phyloP scores from a whole-genome alignment of 2,797 vertebrate genomes.

The Danio kyathit region DNA sequence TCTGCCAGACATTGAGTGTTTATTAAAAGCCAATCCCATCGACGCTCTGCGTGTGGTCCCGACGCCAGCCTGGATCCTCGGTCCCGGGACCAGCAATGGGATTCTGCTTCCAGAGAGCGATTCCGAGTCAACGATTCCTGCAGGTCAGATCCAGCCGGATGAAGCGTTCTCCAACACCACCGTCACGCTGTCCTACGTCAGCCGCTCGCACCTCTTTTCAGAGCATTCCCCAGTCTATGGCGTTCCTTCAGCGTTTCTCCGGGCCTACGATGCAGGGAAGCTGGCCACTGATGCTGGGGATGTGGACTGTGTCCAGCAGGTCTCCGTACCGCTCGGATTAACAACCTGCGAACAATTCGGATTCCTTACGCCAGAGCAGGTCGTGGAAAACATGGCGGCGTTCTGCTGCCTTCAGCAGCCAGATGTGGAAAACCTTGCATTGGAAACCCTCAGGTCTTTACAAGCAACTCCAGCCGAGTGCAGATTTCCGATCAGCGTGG shows the following conservation, averaged over 20 bases:
- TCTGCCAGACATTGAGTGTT: slow-evolving; percentile 70
- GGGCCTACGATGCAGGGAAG: slow-evolving; percentile 68
- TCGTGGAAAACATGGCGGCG: slow-evolving; percentile 58
- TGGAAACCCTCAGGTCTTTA: slow-evolving; percentile 52
- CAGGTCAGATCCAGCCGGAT: slow-evolving; percentile 77
- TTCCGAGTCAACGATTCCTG: slow-evolving; percentile 66
- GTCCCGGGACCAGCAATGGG: slow-evolving; percentile 64
- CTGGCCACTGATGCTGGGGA: slow-evolving; percentile 61
- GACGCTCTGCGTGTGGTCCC: slow-evolving; percentile 70
- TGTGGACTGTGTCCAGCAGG: slow-evolving; percentile 66
- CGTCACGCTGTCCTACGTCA: slow-evolving; percentile 85
- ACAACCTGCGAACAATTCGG: slow-evolving; percentile 66
- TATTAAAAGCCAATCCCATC: slow-evolving; percentile 66
- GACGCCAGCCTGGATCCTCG: slow-evolving; percentile 72
- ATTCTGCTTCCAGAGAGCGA: slow-evolving; percentile 67
- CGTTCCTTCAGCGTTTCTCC: slow-evolving; percentile 71
- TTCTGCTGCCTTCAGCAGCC: slow-evolving; percentile 57
- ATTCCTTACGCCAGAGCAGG: slow-evolving; percentile 65
- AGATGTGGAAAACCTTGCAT: slow-evolving; percentile 37
- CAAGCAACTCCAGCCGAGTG: slow-evolving; percentile 53
- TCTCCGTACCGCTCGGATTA: slow-evolving; percentile 67
- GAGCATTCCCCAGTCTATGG: slow-evolving; percentile 68
- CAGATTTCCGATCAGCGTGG: slow-evolving; percentile 47
- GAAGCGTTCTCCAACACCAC: slow-evolving; percentile 82
- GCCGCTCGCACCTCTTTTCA: slow-evolving; percentile 79